Base-by-base conservation (phyloP, 2,888 invertebrate genomes). In the Monoplex corrugatus region DNA sequence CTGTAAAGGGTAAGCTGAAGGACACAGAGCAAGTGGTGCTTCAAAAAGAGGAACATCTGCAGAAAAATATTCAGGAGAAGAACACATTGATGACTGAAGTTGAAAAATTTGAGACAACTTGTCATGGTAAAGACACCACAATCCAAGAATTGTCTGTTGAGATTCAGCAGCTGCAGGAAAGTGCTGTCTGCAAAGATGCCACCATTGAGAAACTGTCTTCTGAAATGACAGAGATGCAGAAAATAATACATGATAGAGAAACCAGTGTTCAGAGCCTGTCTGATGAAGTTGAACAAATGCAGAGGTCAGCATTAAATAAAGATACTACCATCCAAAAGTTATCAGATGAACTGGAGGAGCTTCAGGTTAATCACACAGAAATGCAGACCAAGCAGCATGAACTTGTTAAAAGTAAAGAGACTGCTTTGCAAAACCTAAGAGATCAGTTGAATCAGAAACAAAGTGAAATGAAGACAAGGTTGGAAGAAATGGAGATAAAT, bases 401-500 rank as follows among this genome's bases (percentile, higher is more conserved):
- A 86, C n/a, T 32, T 32, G 32, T n/a, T 23, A 43, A 68, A 40
- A 68, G n/a, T 16, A 86, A 68, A 86, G 44, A 63, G 13, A 40
- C 86, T 19, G 75, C 38, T 43, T 35, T 88, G 35, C 43, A 35
- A 28, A 68, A 86, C 32, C 28, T 87, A n/a, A 43, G 44, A 68
- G 86, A 75, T 38, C 83, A 28, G 43, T 68, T 90, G 78, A 82
- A 88, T 32, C 84, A 43, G 19, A 50, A 50, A 16, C 75, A 80
- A 0, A 75, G 80, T 40, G 89, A 89, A 32, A 44, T 45, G 43
- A 63, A 78, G 1, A 10, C 45, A 10, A 87, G 35, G 63, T 40
- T 72, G 28, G n/a, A 84, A n/a, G 87, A 90, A 45, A 38, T 88
- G 40, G 87, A 87, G 80, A 80, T 80, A 40, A 87, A 80, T 38